phyloP scores from a whole-genome alignment of 2,797 vertebrate species.

The Emydoidea blandingii region DNA sequence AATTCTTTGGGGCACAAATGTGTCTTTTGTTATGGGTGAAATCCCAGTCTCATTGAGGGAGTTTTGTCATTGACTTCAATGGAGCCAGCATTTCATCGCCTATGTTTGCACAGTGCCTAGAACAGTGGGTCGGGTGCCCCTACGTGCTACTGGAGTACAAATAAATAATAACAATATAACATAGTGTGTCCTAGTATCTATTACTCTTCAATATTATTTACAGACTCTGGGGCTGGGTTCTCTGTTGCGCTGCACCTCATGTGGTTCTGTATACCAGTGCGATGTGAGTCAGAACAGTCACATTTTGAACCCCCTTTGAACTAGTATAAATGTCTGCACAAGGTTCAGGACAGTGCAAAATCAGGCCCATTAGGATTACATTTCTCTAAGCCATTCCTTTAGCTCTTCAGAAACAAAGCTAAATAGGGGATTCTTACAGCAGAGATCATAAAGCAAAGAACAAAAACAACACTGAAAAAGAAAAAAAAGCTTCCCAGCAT shows the following conservation, averaged over 20 bases:
- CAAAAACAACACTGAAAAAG: accelerated
- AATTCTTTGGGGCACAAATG: accelerated
- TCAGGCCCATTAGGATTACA: not conserved
- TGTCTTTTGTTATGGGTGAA: not conserved
- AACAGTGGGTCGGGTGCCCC: not conserved
- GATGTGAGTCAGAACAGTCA: accelerated
- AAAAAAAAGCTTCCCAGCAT: not conserved
- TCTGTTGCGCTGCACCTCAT: not conserved
- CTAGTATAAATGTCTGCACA: not conserved
- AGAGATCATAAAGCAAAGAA: not conserved
- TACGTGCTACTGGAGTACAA: accelerated
- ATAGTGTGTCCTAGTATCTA: accelerated
- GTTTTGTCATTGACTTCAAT: not conserved
- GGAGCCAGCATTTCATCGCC: not conserved
- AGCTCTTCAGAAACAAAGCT: not conserved
- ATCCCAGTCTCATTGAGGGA: not conserved
- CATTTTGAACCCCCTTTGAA: not conserved
- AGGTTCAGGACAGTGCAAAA: not conserved
- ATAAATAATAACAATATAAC: accelerated
- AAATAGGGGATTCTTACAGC: not conserved
- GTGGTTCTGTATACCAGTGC: not conserved
- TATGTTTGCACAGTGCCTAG: accelerated
- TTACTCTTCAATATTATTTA: accelerated
- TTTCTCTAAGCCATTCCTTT: not conserved
- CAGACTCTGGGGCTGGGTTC: accelerated